Evolutionary conservation across 2,797 vertebrate genomes (phyloP).

Genomic region (Enteromius argenteus): DNA sequence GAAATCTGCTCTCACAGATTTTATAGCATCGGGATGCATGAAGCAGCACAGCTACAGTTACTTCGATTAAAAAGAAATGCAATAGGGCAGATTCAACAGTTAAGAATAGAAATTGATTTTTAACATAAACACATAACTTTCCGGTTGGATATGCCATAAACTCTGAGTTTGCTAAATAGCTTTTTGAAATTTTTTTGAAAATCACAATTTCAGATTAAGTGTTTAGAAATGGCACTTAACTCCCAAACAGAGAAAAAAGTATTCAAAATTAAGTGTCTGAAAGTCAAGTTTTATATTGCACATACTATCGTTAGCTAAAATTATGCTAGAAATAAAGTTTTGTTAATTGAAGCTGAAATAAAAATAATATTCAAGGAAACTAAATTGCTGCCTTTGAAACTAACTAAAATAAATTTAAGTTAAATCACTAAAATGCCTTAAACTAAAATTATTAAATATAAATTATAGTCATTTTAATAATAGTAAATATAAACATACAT

Average conservation of each 20-base stretch:
- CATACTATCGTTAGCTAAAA: background rate
- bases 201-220: background rate
- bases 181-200: background rate
- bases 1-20: constrained; percentile 31
- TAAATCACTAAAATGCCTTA: background rate
- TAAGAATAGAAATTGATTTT: background rate
- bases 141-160: background rate
- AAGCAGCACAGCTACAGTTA: constrained; percentile 31
- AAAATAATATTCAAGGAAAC: too few relatives aligned
- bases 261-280: background rate
- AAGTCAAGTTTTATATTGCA: too few relatives aligned
- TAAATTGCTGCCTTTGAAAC: too few relatives aligned
- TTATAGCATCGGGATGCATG: constrained; percentile 32
- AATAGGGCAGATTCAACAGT: constrained; percentile 18
- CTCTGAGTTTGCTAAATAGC: background rate
- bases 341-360: too few relatives aligned
- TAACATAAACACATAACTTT: background rate
- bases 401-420: background rate
- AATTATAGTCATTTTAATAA: too few relatives aligned
- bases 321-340: background rate
- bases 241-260: background rate
- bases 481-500: too few relatives aligned
- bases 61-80: background rate
- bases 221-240: background rate
- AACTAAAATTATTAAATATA: background rate